These are phyloP conservation scores for Corythornis madagascariensis DNA, from an alignment of 2,113 vertebrate genomes.

Conservation along the genomic window DNA sequence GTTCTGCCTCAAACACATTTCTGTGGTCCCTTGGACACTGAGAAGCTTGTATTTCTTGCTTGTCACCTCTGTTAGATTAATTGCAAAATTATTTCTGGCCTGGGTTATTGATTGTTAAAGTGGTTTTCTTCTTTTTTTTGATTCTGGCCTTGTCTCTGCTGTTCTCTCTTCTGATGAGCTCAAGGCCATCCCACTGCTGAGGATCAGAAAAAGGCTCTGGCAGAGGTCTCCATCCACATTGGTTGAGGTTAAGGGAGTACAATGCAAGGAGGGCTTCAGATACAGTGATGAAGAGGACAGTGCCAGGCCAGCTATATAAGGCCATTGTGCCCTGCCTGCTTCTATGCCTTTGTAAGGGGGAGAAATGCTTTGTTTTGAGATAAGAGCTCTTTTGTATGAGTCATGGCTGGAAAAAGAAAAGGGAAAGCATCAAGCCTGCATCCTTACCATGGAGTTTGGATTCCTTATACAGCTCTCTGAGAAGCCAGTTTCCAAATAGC, in stretches of 20 bases:
- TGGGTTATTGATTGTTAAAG: background rate
- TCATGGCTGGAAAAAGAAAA: conserved; percentile 4
- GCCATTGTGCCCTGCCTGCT: background rate
- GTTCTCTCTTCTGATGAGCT: background rate
- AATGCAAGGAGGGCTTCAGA: background rate
- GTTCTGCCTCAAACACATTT: background rate
- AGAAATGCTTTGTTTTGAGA: conserved; percentile 13
- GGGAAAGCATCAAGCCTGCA: background rate
- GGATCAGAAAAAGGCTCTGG: background rate
- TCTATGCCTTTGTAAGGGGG: background rate
- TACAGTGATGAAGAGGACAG: background rate
- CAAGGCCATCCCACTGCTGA: background rate
- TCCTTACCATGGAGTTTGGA: background rate
- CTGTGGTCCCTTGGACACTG: background rate
- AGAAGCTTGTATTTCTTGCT: background rate
- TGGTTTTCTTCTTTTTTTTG: background rate
- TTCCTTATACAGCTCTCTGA: conserved; percentile 45
- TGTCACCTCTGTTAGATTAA: background rate
- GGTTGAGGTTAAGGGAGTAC: background rate
- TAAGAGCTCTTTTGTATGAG: background rate
- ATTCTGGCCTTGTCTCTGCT: background rate
- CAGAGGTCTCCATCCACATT: background rate
- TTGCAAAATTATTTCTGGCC: background rate
- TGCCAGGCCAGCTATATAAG: background rate
- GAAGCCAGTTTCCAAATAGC: conserved; percentile 61